A percentile compares a stretch with the other conserved stretches of the same genome.
phyloP scores from a whole-genome alignment of 2,888 invertebrate genomes.

The Coleophora flavipennella region DNA sequence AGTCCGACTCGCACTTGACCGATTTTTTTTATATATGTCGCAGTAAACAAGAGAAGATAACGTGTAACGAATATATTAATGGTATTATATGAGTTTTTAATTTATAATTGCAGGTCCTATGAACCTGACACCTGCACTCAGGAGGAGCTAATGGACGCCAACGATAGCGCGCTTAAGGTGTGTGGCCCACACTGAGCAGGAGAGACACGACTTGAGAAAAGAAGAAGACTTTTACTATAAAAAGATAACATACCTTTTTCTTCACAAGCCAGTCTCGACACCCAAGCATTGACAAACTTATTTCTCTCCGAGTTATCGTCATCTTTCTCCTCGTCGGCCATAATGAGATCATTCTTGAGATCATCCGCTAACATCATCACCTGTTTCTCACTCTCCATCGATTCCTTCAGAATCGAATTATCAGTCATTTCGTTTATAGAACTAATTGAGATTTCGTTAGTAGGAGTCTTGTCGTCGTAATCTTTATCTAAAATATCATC shows the following conservation, averaged over 20 bases:
- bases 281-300: conserved; percentile 67
- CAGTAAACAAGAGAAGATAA: too few species aligned
- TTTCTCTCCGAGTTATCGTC: conserved; percentile 67
- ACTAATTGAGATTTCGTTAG: conserved; percentile 61
- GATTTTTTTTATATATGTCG: too few species aligned
- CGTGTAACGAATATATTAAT: too few species aligned
- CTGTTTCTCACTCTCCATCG: conserved; percentile 64
- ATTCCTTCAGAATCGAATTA: conserved; percentile 61
- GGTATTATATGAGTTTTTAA: too few species aligned
- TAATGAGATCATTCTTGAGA: conserved; percentile 63
- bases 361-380: conserved; percentile 58
- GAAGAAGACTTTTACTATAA: too few species aligned
- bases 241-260: conserved; percentile 45
- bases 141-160: too few species aligned
- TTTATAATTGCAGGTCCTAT: too few species aligned
- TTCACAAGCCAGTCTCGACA: conserved; percentile 55
- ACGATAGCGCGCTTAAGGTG: too few species aligned
- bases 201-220: too few species aligned
- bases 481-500: conserved; percentile 48
- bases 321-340: conserved; percentile 66
- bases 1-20: too few species aligned
- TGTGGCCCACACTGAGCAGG: too few species aligned
- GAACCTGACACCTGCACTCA: too few species aligned
- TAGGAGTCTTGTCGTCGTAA: conserved; percentile 59
- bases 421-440: conserved; percentile 66